Base-by-base conservation (phyloP, 2,113 vertebrate genomes). In the Chiloscyllium plagiosum region DNA sequence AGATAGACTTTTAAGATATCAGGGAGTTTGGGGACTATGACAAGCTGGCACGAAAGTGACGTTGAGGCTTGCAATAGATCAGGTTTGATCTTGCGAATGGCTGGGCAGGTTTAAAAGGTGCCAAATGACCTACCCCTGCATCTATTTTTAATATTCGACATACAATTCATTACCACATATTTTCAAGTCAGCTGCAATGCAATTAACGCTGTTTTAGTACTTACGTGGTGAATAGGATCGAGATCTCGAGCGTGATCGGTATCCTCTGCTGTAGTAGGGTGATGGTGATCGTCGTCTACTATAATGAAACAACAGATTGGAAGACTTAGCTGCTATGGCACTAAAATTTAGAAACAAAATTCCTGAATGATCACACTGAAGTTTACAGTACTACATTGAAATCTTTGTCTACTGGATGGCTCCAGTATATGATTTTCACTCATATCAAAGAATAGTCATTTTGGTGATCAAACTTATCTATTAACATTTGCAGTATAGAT, bases 151-250 rank as follows among this genome's bases (percentile, higher is more conserved):
- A 61, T 61, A 12, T 61, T 61, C 56, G 56, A 61, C 56, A 61
- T 61, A 19, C 26, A 61, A 0, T 29, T 56, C 7, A 70, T n/a
- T n/a, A 61, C 65, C 8, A 37, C 17, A 17, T 37, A 65, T 65
- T 92, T 22, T 66, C 61, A 68, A 29, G 37, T 8, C 94, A 95
- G 4, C 29, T 13, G 20, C 20, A 15, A 72, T 50, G 42, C 68
- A 95, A 94, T 47, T 69, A 69, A 70, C 42, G 42, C n/a, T 42
- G 33, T 72, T 89, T 4, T 47, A 96, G 96, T 96, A 98, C 99
- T 97, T 97, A 99, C 98, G 97, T 97, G 98, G 98, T 96, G 98
- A 99, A 96, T 99, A 99, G 78, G 99, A 99, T 96, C 98, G 98
- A 96, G 99, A 99, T 97, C 99, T 97, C 69, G 98, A 99, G 95